Evolutionary conservation across 2,888 invertebrate genomes (phyloP).

Genomic region (Drosophila yooni): DNA sequence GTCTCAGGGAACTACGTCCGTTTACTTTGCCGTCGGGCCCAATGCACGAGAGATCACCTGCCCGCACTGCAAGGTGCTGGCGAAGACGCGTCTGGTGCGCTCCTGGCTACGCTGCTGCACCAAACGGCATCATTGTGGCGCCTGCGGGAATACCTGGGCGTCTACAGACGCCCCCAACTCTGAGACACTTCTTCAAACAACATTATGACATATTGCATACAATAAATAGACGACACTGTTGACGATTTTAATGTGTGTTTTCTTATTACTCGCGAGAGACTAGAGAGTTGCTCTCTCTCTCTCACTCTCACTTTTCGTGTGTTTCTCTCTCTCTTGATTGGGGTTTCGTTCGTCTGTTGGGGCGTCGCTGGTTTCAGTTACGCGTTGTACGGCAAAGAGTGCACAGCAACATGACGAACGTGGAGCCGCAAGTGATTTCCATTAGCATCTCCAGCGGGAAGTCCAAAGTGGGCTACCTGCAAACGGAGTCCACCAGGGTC

Average conservation of each 20-base stretch:
- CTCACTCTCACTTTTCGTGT: neutral
- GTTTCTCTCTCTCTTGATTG: neutral
- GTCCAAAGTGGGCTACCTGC: constrained; percentile 74
- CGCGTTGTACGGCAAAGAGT: constrained; percentile 18
- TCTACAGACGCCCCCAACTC: constrained; percentile 82
- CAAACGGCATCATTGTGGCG: constrained; percentile 81
- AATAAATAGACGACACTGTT: constrained; percentile 23
- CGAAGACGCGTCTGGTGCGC: constrained; percentile 75
- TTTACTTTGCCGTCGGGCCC: constrained; percentile 83
- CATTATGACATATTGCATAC: neutral
- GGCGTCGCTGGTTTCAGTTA: constrained; percentile 48
- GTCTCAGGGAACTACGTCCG: constrained; percentile 61
- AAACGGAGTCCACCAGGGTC: constrained; percentile 70
- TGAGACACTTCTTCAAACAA: constrained; percentile 32
- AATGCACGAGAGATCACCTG: constrained; percentile 80
- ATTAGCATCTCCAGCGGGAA: constrained; percentile 51
- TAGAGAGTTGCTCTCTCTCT: constrained; percentile 2
- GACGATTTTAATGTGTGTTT: constrained; percentile 15
- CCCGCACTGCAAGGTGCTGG: constrained; percentile 79
- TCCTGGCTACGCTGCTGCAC: constrained; percentile 73
- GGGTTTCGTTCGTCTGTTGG: constrained; percentile 12
- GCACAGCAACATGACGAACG: constrained; percentile 62
- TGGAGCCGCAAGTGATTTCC: constrained; percentile 62
- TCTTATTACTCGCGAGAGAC: constrained; percentile 22
- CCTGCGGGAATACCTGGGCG: constrained; percentile 84